Evolutionary conservation across 2,113 vertebrate genomes (phyloP).

Genomic region (Sitta europaea): DNA sequence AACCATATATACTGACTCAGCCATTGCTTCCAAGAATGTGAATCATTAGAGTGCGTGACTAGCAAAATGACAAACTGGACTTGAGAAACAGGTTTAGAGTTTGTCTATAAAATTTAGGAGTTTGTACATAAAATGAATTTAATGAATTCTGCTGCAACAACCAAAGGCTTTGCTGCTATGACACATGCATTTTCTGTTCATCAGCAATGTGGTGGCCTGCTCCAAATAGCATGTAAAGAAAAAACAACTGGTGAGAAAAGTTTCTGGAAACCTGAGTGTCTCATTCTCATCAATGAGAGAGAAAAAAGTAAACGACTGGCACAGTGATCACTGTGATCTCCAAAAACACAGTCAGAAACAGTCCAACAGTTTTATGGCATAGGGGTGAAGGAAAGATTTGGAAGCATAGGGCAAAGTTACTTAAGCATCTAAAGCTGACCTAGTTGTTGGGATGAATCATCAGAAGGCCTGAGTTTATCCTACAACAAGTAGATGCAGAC

Average conservation of each 20-base stretch:
- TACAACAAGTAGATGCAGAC: neutral
- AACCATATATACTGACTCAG: neutral
- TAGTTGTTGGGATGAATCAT: neutral
- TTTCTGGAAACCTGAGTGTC: neutral
- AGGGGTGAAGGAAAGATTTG: neutral
- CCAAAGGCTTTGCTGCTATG: neutral
- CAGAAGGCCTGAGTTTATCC: neutral
- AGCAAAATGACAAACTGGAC: neutral
- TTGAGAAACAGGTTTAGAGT: neutral
- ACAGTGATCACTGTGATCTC: neutral
- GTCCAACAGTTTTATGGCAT: neutral
- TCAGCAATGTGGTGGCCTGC: neutral
- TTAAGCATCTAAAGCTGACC: neutral
- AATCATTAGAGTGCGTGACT: neutral
- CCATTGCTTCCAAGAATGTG: neutral
- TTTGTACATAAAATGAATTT: neutral
- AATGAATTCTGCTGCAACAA: neutral
- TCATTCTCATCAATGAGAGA: neutral
- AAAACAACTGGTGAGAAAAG: neutral
- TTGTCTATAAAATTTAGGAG: neutral
- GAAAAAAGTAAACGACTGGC: neutral
- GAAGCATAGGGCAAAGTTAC: neutral
- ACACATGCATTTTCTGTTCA: neutral
- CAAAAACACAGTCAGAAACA: neutral
- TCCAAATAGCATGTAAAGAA: neutral